These are phyloP conservation scores for Gonioctena quinquepunctata DNA, from an alignment of 1,140 invertebrate species.

Conservation along the genomic window DNA sequence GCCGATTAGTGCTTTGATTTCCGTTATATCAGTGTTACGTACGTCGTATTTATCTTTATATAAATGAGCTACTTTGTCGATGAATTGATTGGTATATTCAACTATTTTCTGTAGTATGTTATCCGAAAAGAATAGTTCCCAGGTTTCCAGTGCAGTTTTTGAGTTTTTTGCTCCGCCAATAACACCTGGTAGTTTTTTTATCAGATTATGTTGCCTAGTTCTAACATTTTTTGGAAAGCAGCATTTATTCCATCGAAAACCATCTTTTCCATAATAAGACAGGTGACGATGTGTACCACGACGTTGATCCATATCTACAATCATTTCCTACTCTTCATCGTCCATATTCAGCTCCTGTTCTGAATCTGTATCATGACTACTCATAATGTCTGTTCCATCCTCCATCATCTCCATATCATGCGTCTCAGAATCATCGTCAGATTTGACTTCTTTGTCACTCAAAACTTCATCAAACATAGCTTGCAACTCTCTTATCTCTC, in stretches of 20 bases:
- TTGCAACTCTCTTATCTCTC: too few species aligned
- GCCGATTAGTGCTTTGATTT: constrained; percentile 22
- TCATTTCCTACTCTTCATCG: not conserved
- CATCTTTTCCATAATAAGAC: not conserved
- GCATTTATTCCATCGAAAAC: not conserved
- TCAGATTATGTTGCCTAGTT: constrained; percentile 6
- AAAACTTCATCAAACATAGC: too few species aligned
- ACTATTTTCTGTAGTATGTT: constrained; percentile 18
- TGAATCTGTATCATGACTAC: not conserved
- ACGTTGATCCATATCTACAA: not conserved
- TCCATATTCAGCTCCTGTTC: not conserved
- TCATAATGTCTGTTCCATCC: too few species aligned
- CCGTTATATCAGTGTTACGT: constrained; percentile 1
- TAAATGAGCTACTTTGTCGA: not conserved
- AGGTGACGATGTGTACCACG: not conserved
- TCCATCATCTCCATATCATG: too few species aligned
- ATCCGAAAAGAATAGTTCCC: constrained; percentile 13
- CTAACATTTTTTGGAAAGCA: not conserved
- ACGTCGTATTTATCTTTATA: constrained; percentile 3
- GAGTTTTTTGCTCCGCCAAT: constrained; percentile 5
- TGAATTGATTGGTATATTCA: constrained; percentile 14
- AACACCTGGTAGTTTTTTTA: constrained; percentile 5
- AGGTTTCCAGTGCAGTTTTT: constrained; percentile 15
- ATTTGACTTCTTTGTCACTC: too few species aligned
- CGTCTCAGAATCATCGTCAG: too few species aligned